A percentile compares a stretch with the other conserved stretches of the same genome.
Conservation (phyloP, 2,113 vertebrate genomes). For the Cyrtonyx montezumae region DNA sequence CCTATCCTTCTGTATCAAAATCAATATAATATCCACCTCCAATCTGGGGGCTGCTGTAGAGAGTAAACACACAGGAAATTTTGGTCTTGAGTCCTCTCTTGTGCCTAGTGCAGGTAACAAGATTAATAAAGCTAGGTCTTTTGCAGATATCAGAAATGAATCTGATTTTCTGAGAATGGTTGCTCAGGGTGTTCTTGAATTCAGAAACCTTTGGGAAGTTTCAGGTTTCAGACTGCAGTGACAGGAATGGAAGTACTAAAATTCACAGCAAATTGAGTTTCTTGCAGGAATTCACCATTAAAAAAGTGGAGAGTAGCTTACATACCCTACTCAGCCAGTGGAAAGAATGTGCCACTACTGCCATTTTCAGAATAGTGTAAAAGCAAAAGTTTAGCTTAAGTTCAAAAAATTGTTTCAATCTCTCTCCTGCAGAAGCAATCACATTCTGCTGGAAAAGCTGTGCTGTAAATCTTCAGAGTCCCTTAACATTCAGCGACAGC, state of each 20-base stretch:
- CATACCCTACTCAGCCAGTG: not conserved
- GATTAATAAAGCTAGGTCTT: not conserved
- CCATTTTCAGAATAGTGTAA: not conserved
- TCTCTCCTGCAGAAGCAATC: not conserved
- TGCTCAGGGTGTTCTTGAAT: not conserved
- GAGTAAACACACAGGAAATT: not conserved
- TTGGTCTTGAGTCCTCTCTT: not conserved
- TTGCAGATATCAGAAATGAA: not conserved
- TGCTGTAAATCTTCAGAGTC: slow-evolving; percentile 19
- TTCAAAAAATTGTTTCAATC: not conserved
- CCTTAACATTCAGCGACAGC: not conserved
- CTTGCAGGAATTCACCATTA: not conserved
- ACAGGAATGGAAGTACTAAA: not conserved
- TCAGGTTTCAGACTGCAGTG: not conserved
- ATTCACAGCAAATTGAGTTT: not conserved
- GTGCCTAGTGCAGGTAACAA: not conserved
- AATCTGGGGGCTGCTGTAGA: not conserved
- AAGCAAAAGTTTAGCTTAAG: not conserved
- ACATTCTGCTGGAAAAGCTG: not conserved
- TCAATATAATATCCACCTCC: fast-evolving
- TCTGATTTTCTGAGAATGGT: not conserved
- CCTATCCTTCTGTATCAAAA: not conserved
- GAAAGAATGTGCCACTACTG: not conserved
- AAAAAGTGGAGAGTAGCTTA: not conserved
- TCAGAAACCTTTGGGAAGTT: not conserved